phyloP scores from a whole-genome alignment of 1,140 invertebrate genomes.

The Drosophila oshimai region DNA sequence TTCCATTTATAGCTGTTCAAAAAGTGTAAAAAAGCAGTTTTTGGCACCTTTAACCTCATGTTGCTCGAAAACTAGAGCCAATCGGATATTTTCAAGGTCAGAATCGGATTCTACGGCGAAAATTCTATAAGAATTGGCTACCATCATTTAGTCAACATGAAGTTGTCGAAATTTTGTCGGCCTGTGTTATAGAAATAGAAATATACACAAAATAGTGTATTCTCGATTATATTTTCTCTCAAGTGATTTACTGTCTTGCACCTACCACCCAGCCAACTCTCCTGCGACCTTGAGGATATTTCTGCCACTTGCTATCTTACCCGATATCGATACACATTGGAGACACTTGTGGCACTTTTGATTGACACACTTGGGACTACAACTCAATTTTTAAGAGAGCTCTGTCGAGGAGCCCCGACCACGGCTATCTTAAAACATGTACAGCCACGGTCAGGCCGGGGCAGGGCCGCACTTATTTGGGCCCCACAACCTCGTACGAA shows the following conservation, averaged over 20 bases:
- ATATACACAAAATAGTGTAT: not conserved
- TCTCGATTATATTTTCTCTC: not conserved
- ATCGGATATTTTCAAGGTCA: too few species aligned
- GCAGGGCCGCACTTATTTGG: slow-evolving; percentile 3
- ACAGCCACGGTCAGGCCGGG: slow-evolving; percentile 5
- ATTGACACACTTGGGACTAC: slow-evolving; percentile 37
- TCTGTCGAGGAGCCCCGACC: not conserved
- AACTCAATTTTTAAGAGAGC: slow-evolving; percentile 32
- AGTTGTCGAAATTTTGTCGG: too few species aligned
- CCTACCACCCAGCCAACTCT: not conserved
- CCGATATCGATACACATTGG: slow-evolving; percentile 23
- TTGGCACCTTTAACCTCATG: too few species aligned
- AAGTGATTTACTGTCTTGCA: not conserved
- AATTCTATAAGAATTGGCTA: too few species aligned
- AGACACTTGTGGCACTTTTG: slow-evolving; percentile 49
- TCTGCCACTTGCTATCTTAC: slow-evolving; percentile 21
- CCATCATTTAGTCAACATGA: too few species aligned
- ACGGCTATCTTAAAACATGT: slow-evolving; percentile 10
- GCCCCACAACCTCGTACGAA: not conserved
- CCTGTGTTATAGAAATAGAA: not conserved
- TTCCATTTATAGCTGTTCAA: too few species aligned
- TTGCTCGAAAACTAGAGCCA: too few species aligned
- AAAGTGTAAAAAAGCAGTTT: too few species aligned
- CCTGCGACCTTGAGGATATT: slow-evolving; percentile 15
- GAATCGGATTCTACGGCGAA: too few species aligned